phyloP scores from a whole-genome alignment of 2,113 vertebrate species.

The Tachysurus fulvidraco region DNA sequence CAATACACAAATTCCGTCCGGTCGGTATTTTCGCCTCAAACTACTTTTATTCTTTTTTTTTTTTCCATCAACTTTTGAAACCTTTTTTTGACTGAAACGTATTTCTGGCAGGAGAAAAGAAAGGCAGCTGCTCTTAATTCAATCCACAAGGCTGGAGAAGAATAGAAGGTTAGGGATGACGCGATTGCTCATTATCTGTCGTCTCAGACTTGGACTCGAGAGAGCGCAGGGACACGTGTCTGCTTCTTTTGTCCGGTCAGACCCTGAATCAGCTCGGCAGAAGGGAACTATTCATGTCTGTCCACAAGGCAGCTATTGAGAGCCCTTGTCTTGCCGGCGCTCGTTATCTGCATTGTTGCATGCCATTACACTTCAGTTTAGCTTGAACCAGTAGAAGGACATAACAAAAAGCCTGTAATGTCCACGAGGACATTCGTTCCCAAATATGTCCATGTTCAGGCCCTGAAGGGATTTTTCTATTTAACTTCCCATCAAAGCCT shows the following conservation, averaged over 20 bases:
- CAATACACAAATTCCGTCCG: not conserved
- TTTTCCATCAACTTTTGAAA: slow-evolving; percentile 5
- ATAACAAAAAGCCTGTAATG: slow-evolving; percentile 38
- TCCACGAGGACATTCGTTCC: too few relatives aligned
- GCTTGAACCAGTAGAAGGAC: slow-evolving; percentile 4
- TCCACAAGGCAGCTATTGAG: slow-evolving; percentile 47
- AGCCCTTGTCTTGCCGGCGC: slow-evolving; percentile 23
- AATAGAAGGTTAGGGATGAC: slow-evolving; percentile 34
- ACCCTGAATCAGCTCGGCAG: slow-evolving; percentile 19
- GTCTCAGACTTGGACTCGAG: slow-evolving; percentile 14
- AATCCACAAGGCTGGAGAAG: slow-evolving; percentile 42
- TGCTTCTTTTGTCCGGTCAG: slow-evolving; percentile 30
- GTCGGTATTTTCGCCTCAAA: not conserved
- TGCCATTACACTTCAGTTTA: slow-evolving; percentile 50
- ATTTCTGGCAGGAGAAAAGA: slow-evolving; percentile 4
- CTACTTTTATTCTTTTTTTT: not conserved
- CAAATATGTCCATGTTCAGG: not conserved
- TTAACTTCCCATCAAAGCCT: not conserved
- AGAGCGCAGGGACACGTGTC: slow-evolving; percentile 46
- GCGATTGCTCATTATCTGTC: slow-evolving; percentile 32
- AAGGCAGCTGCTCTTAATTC: slow-evolving; percentile 21
- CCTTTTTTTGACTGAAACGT: not conserved
- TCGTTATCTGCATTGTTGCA: slow-evolving; percentile 44
- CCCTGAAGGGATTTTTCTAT: not conserved
- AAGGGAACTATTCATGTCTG: slow-evolving; percentile 43